These are phyloP conservation scores for Scrobipalpa costella DNA, from an alignment of 2,888 invertebrate genomes.

Conservation along the genomic window DNA sequence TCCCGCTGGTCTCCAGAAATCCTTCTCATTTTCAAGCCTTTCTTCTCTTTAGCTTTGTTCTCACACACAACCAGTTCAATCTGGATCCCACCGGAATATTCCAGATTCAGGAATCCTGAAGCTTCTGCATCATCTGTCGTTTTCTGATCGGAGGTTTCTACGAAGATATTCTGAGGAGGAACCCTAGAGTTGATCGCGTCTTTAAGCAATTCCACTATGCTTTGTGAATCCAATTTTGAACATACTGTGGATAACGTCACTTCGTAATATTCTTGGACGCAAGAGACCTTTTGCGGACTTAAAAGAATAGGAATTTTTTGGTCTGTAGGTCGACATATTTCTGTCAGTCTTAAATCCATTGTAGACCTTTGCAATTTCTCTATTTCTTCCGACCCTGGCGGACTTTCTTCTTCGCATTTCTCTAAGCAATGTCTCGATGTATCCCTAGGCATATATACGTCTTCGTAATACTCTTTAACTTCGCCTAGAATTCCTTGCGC, in stretches of 20 bases:
- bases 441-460: conserved; percentile 67
- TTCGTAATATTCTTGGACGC: conserved; percentile 82
- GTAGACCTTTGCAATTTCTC: conserved; percentile 72
- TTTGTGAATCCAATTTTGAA: conserved; percentile 88
- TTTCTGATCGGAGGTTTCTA: conserved; percentile 61
- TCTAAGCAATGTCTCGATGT: conserved; percentile 55
- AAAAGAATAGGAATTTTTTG: conserved; percentile 66
- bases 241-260: conserved; percentile 90
- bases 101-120: conserved; percentile 83
- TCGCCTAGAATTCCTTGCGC: conserved; percentile 72
- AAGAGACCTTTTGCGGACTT: conserved; percentile 67
- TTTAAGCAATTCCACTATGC: conserved; percentile 90
- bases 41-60: conserved; percentile 85
- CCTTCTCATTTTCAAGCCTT: conserved; percentile 91
- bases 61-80: conserved; percentile 91
- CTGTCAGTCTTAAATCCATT: conserved; percentile 68
- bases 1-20: conserved; percentile 94
- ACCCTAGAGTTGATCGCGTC: conserved; percentile 89
- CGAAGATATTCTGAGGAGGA: conserved; percentile 83
- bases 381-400: conserved; percentile 55
- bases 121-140: conserved; percentile 53
- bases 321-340: conserved; percentile 60
- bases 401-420: conserved; percentile 59
- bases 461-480: conserved; percentile 70
- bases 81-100: conserved; percentile 91